These are phyloP conservation scores for Lophius americanus DNA, from an alignment of 2,797 vertebrate genomes.

Conservation along the genomic window DNA sequence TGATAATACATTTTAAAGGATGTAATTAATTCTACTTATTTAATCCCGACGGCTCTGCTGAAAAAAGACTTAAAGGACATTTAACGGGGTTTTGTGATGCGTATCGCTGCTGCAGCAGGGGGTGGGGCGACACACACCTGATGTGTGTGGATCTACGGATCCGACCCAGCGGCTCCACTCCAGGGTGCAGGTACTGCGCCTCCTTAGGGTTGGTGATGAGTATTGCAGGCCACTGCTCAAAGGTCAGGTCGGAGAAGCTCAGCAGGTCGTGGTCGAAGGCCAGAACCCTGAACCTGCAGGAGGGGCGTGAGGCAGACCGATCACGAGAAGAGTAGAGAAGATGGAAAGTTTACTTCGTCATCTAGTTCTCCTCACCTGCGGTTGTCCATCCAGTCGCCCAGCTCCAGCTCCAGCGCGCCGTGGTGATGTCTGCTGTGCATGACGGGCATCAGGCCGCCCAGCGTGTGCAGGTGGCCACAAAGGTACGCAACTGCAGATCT, in stretches of 20 bases:
- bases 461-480: slow-evolving; percentile 95
- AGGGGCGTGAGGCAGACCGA: neutral
- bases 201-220: slow-evolving; percentile 98
- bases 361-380: slow-evolving; percentile 75
- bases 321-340: neutral
- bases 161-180: slow-evolving; percentile 87
- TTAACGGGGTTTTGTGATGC: too few relatives aligned
- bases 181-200: slow-evolving; percentile 88
- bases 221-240: slow-evolving; percentile 92
- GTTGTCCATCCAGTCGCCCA: slow-evolving; percentile 97
- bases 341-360: neutral
- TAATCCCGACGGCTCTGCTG: too few relatives aligned
- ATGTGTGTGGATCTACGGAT: slow-evolving; percentile 92
- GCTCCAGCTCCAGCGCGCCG: slow-evolving; percentile 93
- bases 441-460: slow-evolving; percentile 92
- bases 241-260: slow-evolving; percentile 92
- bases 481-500: slow-evolving; percentile 94
- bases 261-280: slow-evolving; percentile 95
- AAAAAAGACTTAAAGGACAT: too few relatives aligned
- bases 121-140: slow-evolving; percentile 80
- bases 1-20: too few relatives aligned
- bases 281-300: slow-evolving; percentile 90
- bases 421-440: slow-evolving; percentile 89
- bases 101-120: too few relatives aligned
- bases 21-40: too few relatives aligned